Base-by-base conservation (phyloP, 1,140 invertebrate species). In the Diorhabda carinulata region DNA sequence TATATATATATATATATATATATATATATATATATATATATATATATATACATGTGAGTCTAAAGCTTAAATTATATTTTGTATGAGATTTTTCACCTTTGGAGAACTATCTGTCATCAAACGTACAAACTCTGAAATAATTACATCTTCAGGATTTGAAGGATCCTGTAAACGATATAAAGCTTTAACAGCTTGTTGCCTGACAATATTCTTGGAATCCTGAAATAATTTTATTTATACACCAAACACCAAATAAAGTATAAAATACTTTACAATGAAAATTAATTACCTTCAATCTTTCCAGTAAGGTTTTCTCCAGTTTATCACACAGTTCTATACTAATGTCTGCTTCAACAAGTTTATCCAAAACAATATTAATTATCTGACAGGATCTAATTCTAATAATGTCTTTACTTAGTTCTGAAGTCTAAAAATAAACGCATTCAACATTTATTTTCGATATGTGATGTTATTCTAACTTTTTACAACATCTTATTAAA, bases 111-210 rank as follows among this genome's bases (percentile, higher is more conserved):
- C 69, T 4, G 25, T 42, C 65, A 70, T 63, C 25, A 70, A 63
- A 40, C 43, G 9, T 52, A 63, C 60, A 41, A 73, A 66, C 9
- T 69, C 45, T 41, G n/a, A 3, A 58, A 70, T 69, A 9, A 73
- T 71, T 57, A 6, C 25, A 64, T 73, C 72, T n/a, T 71, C 47
- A 8, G 66, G 47, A 63, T 73, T 66, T 44, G 62, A 43, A 47
- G 72, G 68, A 25, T 70, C 72, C 56, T 73, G 72, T 59, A 73
- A 41, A 43, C 69, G 69, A 58, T 73, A 61, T 40, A 73, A 61
- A 5, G 69, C 65, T 61, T 65, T 43, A 5, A 73, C 52, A 5
- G 72, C 72, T 40, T 73, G 69, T 59, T 61, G 44, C 42, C 69
- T 59, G n/a, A 73, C 65, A 7, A 59, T 59, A 47, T 47, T 60